Evolutionary conservation across 92 coral and sea anemone species (phyloP).

Genomic region (Muricea muricata): DNA sequence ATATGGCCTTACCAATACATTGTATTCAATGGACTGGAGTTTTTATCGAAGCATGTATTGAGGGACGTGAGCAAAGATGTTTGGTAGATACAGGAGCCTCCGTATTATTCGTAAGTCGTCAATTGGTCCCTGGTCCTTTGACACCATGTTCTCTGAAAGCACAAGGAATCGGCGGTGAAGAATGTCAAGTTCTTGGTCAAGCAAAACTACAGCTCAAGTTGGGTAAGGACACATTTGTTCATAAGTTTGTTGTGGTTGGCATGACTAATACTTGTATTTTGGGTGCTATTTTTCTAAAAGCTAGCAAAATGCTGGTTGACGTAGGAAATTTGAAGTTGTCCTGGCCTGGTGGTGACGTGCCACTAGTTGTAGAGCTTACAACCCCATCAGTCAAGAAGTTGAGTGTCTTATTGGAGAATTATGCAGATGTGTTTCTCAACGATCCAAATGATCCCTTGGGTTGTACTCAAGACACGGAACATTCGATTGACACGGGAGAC

Average conservation of each 20-base stretch:
- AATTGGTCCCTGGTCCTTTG: background rate
- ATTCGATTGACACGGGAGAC: background rate
- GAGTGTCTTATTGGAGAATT: background rate
- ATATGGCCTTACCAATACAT: no score
- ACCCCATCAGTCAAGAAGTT: background rate
- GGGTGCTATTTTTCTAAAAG: background rate
- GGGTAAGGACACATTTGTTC: background rate
- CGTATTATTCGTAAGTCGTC: background rate
- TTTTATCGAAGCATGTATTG: background rate
- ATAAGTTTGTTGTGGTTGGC: background rate
- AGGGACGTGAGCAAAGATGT: background rate
- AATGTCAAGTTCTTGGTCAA: background rate
- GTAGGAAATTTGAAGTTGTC: background rate
- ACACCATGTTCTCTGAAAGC: background rate
- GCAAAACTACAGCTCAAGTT: background rate
- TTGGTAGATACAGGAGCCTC: conserved; percentile 11
- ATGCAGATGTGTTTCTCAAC: background rate
- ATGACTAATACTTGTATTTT: background rate
- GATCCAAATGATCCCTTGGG: background rate
- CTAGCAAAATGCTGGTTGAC: background rate
- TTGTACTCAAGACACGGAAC: background rate
- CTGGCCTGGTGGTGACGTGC: background rate
- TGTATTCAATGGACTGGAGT: background rate
- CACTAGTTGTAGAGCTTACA: background rate
- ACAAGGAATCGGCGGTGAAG: conserved; percentile 14